phyloP scores from a whole-genome alignment of 2,797 vertebrate genomes.

The Myotis findleyi region DNA sequence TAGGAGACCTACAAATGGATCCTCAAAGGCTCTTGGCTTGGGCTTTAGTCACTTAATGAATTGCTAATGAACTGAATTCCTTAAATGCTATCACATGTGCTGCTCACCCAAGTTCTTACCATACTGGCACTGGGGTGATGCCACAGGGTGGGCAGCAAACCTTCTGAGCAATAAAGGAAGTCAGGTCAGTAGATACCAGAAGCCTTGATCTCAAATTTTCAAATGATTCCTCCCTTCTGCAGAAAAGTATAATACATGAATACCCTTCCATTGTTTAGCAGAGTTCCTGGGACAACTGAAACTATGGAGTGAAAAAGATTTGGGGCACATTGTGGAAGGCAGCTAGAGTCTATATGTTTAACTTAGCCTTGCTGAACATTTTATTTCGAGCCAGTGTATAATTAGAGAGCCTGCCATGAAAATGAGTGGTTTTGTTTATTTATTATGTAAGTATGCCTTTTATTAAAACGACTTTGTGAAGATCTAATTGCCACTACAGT shows the following conservation, averaged over 20 bases:
- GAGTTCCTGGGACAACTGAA: constrained; percentile 20
- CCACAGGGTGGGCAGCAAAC: neutral
- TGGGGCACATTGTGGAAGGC: constrained; percentile 47
- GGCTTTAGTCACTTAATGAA: neutral
- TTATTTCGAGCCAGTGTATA: constrained; percentile 79
- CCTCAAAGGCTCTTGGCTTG: neutral
- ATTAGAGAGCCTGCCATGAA: constrained; percentile 86
- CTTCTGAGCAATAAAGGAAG: constrained; percentile 43
- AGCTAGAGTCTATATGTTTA: constrained; percentile 81
- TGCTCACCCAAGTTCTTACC: neutral
- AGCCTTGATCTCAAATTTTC: constrained; percentile 45
- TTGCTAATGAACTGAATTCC: neutral
- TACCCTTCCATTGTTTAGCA: constrained; percentile 11
- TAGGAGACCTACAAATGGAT: neutral
- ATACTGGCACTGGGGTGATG: neutral
- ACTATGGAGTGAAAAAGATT: constrained; percentile 49
- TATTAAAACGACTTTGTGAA: constrained; percentile 89
- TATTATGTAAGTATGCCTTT: constrained; percentile 87
- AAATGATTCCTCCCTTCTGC: constrained; percentile 6
- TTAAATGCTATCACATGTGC: neutral
- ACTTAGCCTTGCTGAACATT: constrained; percentile 79
- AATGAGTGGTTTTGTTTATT: constrained; percentile 89
- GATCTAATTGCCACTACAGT: constrained; percentile 90
- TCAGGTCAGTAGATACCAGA: neutral
- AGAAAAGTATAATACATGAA: constrained; percentile 15